Base-by-base conservation (phyloP, 2,113 vertebrate species). In the Eudyptes chrysolophus region DNA sequence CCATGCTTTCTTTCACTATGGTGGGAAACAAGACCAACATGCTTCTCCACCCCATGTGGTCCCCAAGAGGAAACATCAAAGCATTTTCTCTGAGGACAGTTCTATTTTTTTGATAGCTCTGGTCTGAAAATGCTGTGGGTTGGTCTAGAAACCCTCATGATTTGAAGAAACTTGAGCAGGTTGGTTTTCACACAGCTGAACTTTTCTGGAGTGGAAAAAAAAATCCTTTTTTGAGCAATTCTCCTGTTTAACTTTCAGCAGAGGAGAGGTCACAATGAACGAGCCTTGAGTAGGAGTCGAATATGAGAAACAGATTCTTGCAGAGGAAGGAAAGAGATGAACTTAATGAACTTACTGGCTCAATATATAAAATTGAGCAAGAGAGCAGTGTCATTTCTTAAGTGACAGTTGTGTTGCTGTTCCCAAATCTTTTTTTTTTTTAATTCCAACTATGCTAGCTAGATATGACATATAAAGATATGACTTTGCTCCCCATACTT, bases 271-370 rank as follows among this genome's bases (percentile, higher is more conserved):
- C 72, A 94, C 68, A 89, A 75, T 0, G 4, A 84, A 34, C 51
- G 40, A 86, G 49, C 62, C 76, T 83, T 52, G 88, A 95, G 95
- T 92, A 83, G 92, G 90, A 96, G 90, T 14, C 30, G 36, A 80
- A n/a, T 64, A 80, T 72, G 62, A 77, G 68, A 88, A 80, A 42
- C 54, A 90, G 44, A 17, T 29, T 94, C 44, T 58, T 68, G 66
- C 57, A 92, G 75, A 83, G 30, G 77, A 70, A 72, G 7, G 10
- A 29, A 76, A 90, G 62, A 65, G 7, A 19, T 32, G 57, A 96
- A 90, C 64, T 92, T 60, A 94, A 65, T 58, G 62, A 96, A 87
- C 82, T 92, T 51, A 46, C 22, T 44, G 26, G 25, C 75, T 89
- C 54, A 69, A 16, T 48, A 17, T 9, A 52, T 20, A 44, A 79